Evolutionary conservation across 2,113 vertebrate species (phyloP).

Genomic region (Puma concolor): DNA sequence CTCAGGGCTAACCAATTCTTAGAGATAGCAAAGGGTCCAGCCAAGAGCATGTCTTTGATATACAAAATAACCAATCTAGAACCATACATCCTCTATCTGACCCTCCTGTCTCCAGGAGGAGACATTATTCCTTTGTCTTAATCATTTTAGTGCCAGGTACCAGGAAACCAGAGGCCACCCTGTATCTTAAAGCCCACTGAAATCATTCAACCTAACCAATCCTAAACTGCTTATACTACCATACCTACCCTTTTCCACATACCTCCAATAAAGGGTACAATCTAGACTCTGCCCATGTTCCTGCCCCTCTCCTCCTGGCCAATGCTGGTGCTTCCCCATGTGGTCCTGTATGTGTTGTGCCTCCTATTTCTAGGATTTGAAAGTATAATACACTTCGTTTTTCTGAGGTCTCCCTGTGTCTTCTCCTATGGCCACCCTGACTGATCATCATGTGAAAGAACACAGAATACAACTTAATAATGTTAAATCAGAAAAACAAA

Average conservation of each 20-base stretch:
- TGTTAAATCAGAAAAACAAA: not conserved
- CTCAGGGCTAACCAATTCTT: not conserved
- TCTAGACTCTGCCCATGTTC: not conserved
- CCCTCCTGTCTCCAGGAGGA: not conserved
- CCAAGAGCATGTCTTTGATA: not conserved
- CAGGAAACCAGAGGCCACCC: not conserved
- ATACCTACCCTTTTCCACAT: not conserved
- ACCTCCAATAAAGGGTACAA: not conserved
- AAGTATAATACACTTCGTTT: not conserved
- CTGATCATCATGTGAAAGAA: not conserved
- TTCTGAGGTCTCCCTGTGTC: not conserved
- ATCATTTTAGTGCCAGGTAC: not conserved
- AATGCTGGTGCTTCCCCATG: not conserved
- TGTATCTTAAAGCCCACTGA: not conserved
- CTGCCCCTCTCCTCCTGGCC: too few species aligned
- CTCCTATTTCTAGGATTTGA: not conserved
- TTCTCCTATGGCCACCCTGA: not conserved
- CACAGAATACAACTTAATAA: not conserved
- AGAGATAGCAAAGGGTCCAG: not conserved
- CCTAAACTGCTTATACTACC: not conserved
- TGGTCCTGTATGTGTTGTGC: too few species aligned
- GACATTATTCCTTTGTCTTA: not conserved
- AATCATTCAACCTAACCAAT: not conserved
- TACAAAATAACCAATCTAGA: not conserved
- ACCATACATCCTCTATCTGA: not conserved